Conservation (phyloP, 2,113 vertebrate species). For the Candoia aspera region DNA sequence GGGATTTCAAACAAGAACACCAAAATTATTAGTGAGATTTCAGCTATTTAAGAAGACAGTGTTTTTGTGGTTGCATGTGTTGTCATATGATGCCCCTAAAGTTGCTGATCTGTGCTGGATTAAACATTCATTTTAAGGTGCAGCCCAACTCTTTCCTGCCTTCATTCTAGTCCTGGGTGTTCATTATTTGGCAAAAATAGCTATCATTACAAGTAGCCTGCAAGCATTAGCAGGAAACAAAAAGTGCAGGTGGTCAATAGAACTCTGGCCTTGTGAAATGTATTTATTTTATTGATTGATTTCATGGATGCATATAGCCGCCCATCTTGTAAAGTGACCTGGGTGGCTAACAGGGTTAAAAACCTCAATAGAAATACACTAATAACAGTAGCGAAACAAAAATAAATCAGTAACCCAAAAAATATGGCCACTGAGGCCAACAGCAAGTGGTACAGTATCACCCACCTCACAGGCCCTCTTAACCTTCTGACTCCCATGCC, state of each 20-base stretch:
- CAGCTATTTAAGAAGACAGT: neutral
- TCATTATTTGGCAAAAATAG: neutral
- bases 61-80: neutral
- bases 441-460: neutral
- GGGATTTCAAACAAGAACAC: neutral
- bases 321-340: neutral
- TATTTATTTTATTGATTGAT: neutral
- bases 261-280: neutral
- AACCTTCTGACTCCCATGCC: neutral
- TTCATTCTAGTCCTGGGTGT: neutral
- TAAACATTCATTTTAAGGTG: too few relatives aligned
- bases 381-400: neutral
- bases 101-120: neutral
- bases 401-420: neutral
- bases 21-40: neutral
- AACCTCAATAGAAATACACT: neutral
- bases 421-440: neutral
- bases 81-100: neutral
- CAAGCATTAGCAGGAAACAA: neutral
- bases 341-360: neutral
- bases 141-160: neutral
- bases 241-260: neutral
- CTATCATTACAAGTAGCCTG: neutral
- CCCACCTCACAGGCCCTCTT: neutral
- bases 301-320: neutral